Base-by-base conservation (phyloP, 1,140 invertebrate species). In the Dryas iulia region DNA sequence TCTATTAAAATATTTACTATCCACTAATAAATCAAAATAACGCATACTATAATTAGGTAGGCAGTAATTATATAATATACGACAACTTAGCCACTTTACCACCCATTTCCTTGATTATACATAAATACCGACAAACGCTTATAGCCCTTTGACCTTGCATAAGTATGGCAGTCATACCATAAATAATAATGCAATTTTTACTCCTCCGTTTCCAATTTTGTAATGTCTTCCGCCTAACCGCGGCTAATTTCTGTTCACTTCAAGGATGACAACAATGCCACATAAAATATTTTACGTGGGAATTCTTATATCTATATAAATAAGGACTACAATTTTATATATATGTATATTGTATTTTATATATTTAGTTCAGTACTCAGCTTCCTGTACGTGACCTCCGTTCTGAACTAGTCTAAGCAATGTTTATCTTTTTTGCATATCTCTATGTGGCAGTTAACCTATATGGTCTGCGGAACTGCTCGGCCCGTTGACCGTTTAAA, bases 331-430 rank as follows among this genome's bases (percentile, higher is more conserved):
- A 28, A 28, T 59, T 33, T 28, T 24, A 61, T 33, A 28, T 14
- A 24, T 60, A 52, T n/a, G n/a, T n/a, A n/a, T n/a, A n/a, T n/a
- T n/a, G n/a, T n/a, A 5, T 7, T 2, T 26, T 60, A 25, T 66
- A 35, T 59, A 56, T 65, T 33, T 47, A 35, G 58, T 1, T 21
- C 11, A 60, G 61, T 30, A 66, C 56, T 56, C 47, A 33, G 71
- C 35, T 73, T 73, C 72, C 72, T 71, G 72, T 71, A 74, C 61
- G 74, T 73, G 74, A 73, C 74, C 74, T 76, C 73, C 73, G 62
- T 71, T 62, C 47, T 59, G 53, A 66, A 64, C 71, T 64, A 59
- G 59, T 68, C 66, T 69, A 39, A 21, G 28, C 54, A 57, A 66
- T 66, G 59, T 28, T 39, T 63, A 61, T 60, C 57, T 64, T 56